Conservation (phyloP, 2,113 vertebrate genomes). For the Nesogale talazaci region DNA sequence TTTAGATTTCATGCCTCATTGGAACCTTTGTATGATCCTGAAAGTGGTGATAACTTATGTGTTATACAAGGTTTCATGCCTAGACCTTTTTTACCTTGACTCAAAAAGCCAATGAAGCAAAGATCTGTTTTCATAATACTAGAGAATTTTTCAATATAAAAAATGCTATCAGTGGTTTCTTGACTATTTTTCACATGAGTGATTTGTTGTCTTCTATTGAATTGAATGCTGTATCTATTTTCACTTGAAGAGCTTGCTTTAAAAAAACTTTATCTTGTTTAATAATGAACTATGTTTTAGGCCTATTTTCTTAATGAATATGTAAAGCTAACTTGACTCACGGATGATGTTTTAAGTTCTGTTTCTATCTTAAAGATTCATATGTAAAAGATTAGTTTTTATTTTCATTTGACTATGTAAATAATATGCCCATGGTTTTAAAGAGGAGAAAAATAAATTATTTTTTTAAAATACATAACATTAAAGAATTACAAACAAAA, state of each 20-base stretch:
- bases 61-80: neutral
- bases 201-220: neutral
- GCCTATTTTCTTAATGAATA: neutral
- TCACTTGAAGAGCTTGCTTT: constrained; percentile 12
- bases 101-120: neutral
- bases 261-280: neutral
- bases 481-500: neutral
- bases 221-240: constrained; percentile 38
- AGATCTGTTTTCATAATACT: neutral
- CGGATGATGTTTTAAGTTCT: constrained; percentile 17
- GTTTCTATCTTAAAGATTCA: constrained; percentile 37
- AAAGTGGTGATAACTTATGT: constrained; percentile 27
- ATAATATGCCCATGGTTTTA: neutral
- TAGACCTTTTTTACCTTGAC: neutral
- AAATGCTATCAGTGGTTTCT: neutral
- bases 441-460: neutral
- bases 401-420: neutral
- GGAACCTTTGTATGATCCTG: constrained; percentile 40
- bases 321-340: neutral
- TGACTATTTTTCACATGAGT: neutral
- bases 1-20: constrained; percentile 63
- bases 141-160: neutral
- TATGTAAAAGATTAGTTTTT: neutral
- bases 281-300: neutral
- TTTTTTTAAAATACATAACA: neutral